Conservation (phyloP, 1,140 invertebrate genomes). For the Drosophila trapezifrons region DNA sequence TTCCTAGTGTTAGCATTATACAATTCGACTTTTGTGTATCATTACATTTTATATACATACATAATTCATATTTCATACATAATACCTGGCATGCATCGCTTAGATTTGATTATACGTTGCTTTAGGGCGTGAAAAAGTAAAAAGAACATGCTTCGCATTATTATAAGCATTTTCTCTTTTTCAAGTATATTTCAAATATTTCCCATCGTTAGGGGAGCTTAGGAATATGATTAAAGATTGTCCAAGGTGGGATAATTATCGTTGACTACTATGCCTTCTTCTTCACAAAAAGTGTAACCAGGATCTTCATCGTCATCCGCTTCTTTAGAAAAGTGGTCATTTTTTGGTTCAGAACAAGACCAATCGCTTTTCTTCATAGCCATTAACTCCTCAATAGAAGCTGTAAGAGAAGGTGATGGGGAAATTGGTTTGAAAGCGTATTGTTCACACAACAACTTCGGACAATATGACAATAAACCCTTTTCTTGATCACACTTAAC, state of each 20-base stretch:
- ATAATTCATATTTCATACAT: slow-evolving; percentile 32
- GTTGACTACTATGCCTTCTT: slow-evolving; percentile 53
- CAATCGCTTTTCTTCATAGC: neutral
- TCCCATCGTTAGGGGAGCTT: neutral
- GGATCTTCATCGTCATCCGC: slow-evolving; percentile 73
- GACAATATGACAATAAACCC: slow-evolving; percentile 55
- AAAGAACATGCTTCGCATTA: slow-evolving; percentile 54
- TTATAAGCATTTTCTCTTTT: slow-evolving; percentile 35
- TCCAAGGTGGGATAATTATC: slow-evolving; percentile 17
- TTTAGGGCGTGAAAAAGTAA: slow-evolving; percentile 67
- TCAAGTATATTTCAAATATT: neutral
- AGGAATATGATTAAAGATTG: slow-evolving; percentile 14
- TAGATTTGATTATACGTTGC: slow-evolving; percentile 46
- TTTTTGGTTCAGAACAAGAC: neutral
- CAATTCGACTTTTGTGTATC: neutral
- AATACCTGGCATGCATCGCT: slow-evolving; percentile 75
- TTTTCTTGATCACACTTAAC: slow-evolving; percentile 28
- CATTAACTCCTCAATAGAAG: slow-evolving; percentile 16
- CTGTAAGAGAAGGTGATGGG: slow-evolving; percentile 42
- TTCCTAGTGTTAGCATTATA: neutral
- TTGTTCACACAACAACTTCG: slow-evolving; percentile 61
- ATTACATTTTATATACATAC: slow-evolving; percentile 4
- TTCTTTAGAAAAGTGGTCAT: neutral
- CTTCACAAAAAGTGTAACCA: slow-evolving; percentile 77
- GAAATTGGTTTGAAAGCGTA: slow-evolving; percentile 82